Evolutionary conservation across 2,888 invertebrate genomes (phyloP).

Genomic region (Orthosia incerta): DNA sequence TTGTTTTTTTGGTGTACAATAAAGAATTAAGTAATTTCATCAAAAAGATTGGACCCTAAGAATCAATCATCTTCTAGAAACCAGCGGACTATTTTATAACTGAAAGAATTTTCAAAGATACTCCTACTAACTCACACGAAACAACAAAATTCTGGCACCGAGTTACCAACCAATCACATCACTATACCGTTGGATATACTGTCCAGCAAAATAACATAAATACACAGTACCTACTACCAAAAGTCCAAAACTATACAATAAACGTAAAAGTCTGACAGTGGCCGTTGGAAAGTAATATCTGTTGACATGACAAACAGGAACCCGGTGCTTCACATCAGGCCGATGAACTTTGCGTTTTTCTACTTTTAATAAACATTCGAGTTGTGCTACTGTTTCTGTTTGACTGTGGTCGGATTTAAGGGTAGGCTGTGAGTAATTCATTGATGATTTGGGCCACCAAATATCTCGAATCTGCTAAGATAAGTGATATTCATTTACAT

Average conservation of each 20-base stretch:
- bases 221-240: constrained; percentile 4
- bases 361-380: constrained; percentile 53
- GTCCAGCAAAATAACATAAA: constrained; percentile 30
- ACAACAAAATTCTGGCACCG: constrained; percentile 12
- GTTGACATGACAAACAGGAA: constrained; percentile 73
- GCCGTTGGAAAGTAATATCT: constrained; percentile 68
- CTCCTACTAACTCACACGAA: not conserved
- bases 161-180: constrained; percentile 17
- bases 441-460: too few species aligned
- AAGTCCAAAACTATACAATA: constrained; percentile 31
- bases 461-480: too few species aligned
- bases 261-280: constrained; percentile 46
- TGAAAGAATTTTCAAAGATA: not conserved
- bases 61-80: too few species aligned
- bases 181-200: not conserved
- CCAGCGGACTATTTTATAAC: not conserved
- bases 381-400: constrained; percentile 36
- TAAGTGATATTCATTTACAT: not conserved
- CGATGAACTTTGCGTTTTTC: constrained; percentile 69
- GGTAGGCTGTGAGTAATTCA: not conserved
- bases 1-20: too few species aligned
- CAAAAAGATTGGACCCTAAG: too few species aligned
- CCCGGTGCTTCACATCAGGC: constrained; percentile 69
- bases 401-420: constrained; percentile 14
- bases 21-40: too few species aligned